These are phyloP conservation scores for Tuberolachnus salignus DNA, from an alignment of 2,888 invertebrate genomes.

Conservation along the genomic window DNA sequence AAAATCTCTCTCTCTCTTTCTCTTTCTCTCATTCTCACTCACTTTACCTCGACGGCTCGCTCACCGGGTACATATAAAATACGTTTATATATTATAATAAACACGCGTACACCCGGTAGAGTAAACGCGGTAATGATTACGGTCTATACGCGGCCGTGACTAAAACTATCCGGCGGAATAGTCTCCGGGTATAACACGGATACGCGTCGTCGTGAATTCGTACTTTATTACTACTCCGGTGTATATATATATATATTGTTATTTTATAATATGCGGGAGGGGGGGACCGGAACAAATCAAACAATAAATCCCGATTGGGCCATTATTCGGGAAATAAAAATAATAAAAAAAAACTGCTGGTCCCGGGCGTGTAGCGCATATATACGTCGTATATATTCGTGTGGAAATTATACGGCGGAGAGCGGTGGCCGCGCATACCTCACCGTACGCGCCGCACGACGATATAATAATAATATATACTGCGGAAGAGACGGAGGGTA, in stretches of 20 bases:
- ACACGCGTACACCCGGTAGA: conserved; percentile 9
- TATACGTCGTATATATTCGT: too few species aligned
- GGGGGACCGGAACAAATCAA: conserved; percentile 29
- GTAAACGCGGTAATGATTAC: conserved; percentile 42
- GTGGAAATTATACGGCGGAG: not conserved
- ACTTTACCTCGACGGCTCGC: not conserved
- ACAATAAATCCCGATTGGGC: not conserved
- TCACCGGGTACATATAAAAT: too few species aligned
- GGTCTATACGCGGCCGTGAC: conserved; percentile 8
- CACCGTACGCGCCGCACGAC: too few species aligned
- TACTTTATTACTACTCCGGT: too few species aligned
- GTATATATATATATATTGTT: too few species aligned
- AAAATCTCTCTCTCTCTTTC: conserved; percentile 26
- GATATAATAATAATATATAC: not conserved
- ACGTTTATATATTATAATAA: not conserved
- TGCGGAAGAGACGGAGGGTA: not conserved
- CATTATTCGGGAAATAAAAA: not conserved
- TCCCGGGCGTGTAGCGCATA: not conserved
- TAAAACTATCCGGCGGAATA: conserved; percentile 16
- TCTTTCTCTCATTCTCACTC: not conserved
- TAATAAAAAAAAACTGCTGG: not conserved
- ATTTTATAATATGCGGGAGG: too few species aligned
- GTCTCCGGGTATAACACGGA: not conserved
- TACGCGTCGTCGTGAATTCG: conserved; percentile 3
- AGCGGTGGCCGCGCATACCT: too few species aligned